A percentile compares a stretch with the other conserved stretches of the same genome.
These are phyloP conservation scores for Myodes glareolus DNA, from an alignment of 2,113 vertebrate species.

Conservation along the genomic window DNA sequence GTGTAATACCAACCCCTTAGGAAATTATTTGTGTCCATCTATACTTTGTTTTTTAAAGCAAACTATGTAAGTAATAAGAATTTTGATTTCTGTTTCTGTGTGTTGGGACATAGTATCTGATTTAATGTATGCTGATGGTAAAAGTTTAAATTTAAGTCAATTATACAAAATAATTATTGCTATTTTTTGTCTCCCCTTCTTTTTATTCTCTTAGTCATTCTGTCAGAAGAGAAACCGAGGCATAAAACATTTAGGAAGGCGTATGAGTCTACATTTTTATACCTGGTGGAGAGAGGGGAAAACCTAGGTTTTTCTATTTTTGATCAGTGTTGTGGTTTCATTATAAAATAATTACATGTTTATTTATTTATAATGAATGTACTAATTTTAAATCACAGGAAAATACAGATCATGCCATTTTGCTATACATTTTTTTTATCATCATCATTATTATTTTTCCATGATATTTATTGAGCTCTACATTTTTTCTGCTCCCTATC, in stretches of 20 bases:
- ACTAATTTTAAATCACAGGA: neutral
- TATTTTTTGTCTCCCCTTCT: neutral
- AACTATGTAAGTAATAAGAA: slow-evolving; percentile 12
- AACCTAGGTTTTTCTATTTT: slow-evolving; percentile 2
- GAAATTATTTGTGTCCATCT: neutral
- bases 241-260: neutral
- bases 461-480: too few relatives aligned
- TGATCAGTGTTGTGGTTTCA: neutral
- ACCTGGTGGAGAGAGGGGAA: neutral
- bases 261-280: neutral
- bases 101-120: neutral
- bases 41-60: neutral
- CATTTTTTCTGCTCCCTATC: too few relatives aligned
- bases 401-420: slow-evolving; percentile 18
- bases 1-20: neutral
- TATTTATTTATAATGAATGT: neutral
- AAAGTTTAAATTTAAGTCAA: slow-evolving; percentile 36
- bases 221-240: neutral
- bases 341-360: neutral
- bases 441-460: too few relatives aligned
- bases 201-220: neutral
- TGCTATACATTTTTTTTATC: neutral
- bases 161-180: neutral
- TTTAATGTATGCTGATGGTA: neutral
- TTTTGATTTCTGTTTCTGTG: neutral